Conservation (phyloP, 2,888 invertebrate species). For the Lithosia quadra region DNA sequence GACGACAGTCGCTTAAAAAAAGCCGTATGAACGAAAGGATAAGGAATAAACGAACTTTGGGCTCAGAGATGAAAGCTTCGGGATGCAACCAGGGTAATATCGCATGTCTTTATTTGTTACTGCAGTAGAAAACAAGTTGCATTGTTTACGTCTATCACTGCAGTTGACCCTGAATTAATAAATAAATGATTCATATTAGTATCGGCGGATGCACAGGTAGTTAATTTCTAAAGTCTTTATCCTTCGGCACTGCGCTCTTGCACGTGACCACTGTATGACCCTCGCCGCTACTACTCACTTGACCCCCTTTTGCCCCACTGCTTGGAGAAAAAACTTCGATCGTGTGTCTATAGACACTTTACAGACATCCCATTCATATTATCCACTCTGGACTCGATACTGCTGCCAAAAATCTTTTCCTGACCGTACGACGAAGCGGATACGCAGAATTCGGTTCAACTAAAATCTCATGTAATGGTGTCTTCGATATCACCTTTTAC, state of each 20-base stretch:
- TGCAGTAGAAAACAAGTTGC: not conserved
- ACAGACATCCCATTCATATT: no score
- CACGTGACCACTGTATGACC: constrained; percentile 1
- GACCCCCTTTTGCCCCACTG: not conserved
- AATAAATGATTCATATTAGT: not conserved
- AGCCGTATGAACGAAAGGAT: not conserved
- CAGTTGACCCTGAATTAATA: not conserved
- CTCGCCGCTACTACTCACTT: not conserved
- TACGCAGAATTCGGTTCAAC: not conserved
- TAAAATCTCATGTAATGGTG: no score
- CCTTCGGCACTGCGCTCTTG: constrained; percentile 1
- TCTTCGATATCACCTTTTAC: no score
- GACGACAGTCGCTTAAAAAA: not conserved
- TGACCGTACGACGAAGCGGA: not conserved
- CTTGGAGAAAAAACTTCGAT: not conserved
- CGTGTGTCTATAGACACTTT: not conserved
- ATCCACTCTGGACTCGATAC: no score
- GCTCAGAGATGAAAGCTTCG: not conserved
- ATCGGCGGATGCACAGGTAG: not conserved
- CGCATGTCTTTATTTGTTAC: not conserved
- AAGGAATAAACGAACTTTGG: not conserved
- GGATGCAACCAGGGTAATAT: not conserved
- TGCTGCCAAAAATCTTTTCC: not conserved
- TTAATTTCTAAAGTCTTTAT: constrained; percentile 3
- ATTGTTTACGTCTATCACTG: not conserved